Percentiles rank a stretch among this genome's conserved stretches.
phyloP scores from a whole-genome alignment of 1,140 invertebrate genomes.

The Chionoecetes opilio region DNA sequence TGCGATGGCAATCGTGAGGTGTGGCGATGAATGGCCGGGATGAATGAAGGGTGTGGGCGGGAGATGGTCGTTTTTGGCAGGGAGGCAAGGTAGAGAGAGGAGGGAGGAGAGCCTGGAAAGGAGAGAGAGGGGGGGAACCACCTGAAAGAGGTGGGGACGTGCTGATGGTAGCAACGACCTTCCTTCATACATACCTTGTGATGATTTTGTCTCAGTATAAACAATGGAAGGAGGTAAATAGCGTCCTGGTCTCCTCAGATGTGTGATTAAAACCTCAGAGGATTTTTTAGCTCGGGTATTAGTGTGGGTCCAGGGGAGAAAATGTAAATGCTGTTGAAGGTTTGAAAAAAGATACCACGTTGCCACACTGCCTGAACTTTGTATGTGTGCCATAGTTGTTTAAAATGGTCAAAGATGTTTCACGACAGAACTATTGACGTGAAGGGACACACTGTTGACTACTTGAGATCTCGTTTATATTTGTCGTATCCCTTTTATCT shows the following conservation, averaged over 20 bases:
- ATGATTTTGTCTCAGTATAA: neutral
- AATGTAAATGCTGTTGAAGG: slow-evolving; percentile 29
- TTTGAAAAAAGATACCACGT: neutral
- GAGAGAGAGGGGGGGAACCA: neutral
- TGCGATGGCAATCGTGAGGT: neutral
- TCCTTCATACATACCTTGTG: neutral
- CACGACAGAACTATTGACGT: no score
- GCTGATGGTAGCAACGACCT: neutral
- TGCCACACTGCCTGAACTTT: neutral
- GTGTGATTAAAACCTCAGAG: neutral
- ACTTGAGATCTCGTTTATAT: no score
- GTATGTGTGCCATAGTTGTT: neutral
- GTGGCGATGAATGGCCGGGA: neutral
- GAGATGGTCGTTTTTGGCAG: neutral
- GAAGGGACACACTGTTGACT: no score
- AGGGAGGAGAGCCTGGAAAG: neutral
- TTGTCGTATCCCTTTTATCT: neutral
- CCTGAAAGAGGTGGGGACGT: neutral
- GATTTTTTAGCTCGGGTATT: neutral
- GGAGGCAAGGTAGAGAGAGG: neutral
- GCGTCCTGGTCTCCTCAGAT: neutral
- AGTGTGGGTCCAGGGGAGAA: slow-evolving; percentile 10
- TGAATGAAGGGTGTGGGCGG: slow-evolving; percentile 35
- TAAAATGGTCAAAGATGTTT: neutral
- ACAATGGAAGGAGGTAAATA: neutral